A percentile compares a stretch with the other conserved stretches of the same genome.
Evolutionary conservation across 2,797 vertebrate species (phyloP).

Genomic region (Gymnopithys bicolor): DNA sequence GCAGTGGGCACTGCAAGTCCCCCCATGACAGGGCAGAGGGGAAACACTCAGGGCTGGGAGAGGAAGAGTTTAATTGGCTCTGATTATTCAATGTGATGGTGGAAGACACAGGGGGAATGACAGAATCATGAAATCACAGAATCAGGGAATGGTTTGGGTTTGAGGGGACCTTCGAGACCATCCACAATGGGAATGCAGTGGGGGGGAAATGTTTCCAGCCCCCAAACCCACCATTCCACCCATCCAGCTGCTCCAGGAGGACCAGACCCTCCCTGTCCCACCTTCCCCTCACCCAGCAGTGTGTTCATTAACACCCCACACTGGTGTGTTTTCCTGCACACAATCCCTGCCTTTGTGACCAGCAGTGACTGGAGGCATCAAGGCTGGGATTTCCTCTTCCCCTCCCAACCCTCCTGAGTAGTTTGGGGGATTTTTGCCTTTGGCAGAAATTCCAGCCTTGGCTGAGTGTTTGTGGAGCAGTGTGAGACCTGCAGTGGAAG

Average conservation of each 20-base stretch:
- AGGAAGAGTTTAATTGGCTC: neutral
- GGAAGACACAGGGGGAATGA: neutral
- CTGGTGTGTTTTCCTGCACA: neutral
- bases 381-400: neutral
- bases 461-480: neutral
- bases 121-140: neutral
- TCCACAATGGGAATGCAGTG: neutral
- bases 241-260: fast-evolving
- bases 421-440: neutral
- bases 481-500: neutral
- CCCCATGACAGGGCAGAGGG: neutral
- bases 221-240: fast-evolving
- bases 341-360: neutral
- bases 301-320: neutral
- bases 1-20: neutral
- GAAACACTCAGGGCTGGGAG: neutral
- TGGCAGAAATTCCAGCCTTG: neutral
- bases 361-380: neutral
- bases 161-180: neutral
- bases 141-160: neutral
- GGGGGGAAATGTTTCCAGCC: neutral
- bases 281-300: neutral
- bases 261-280: neutral
- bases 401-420: neutral
- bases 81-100: fast-evolving